Percentiles rank a stretch among this genome's conserved stretches.
These are phyloP conservation scores for Melozone crissalis DNA, from an alignment of 2,113 vertebrate genomes.

Conservation along the genomic window DNA sequence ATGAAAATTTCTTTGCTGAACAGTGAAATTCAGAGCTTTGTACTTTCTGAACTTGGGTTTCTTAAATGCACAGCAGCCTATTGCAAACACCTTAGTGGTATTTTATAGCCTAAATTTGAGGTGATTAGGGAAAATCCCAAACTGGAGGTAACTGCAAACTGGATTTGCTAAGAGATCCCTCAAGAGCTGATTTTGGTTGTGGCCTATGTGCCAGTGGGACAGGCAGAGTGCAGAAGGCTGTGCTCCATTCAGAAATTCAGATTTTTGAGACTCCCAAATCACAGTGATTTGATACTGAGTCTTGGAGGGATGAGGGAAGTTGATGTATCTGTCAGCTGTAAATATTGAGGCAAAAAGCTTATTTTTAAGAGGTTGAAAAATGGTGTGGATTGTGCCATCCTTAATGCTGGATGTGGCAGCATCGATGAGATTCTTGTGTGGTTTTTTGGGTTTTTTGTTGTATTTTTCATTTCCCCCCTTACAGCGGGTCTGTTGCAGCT, in stretches of 20 bases:
- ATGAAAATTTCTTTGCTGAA: not conserved
- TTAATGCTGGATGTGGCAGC: not conserved
- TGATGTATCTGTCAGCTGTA: not conserved
- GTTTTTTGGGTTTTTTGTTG: fast-evolving
- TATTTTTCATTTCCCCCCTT: not conserved
- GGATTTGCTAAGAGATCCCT: not conserved
- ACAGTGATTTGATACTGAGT: not conserved
- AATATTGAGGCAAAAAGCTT: fast-evolving
- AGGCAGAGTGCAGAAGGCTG: not conserved
- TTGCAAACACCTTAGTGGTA: not conserved
- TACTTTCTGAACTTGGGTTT: not conserved
- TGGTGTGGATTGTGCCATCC: not conserved
- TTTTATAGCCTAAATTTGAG: not conserved
- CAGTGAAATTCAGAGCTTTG: not conserved
- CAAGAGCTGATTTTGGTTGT: not conserved
- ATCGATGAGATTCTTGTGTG: fast-evolving
- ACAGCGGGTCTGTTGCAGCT: not conserved
- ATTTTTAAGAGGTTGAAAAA: not conserved
- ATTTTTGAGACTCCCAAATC: not conserved
- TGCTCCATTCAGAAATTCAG: not conserved
- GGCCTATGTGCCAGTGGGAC: not conserved
- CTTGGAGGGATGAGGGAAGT: not conserved
- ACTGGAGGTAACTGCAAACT: not conserved
- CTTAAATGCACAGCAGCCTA: not conserved
- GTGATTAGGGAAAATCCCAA: not conserved